phyloP scores from a whole-genome alignment of 2,797 vertebrate genomes.

The Helicolenus hilgendorfi region DNA sequence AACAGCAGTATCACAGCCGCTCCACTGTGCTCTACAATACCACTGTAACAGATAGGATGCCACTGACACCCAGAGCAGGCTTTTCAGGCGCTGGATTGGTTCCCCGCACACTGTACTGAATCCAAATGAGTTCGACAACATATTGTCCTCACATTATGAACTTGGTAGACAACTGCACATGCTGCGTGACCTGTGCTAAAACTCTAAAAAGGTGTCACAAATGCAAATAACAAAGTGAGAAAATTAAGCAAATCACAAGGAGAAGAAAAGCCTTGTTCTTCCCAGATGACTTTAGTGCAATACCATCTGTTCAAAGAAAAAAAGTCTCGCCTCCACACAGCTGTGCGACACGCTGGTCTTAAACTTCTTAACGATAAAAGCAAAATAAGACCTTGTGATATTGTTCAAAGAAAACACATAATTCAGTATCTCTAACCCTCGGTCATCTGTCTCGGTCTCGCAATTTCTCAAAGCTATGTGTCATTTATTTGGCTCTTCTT shows the following conservation, averaged over 20 bases:
- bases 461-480: conserved; percentile 45
- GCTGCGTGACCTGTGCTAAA: background rate
- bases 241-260: conserved; percentile 60
- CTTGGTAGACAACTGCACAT: conserved; percentile 1
- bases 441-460: conserved; percentile 58
- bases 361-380: conserved; percentile 52
- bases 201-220: conserved; percentile 12
- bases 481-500: conserved; percentile 68
- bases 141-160: conserved; percentile 17
- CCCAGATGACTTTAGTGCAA: conserved; percentile 50
- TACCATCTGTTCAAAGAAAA: conserved; percentile 72
- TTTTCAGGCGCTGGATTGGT: conserved; percentile 44
- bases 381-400: conserved; percentile 46
- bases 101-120: conserved; percentile 36
- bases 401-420: conserved; percentile 58
- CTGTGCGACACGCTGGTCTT: conserved; percentile 62
- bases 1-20: conserved; percentile 81
- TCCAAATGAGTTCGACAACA: conserved; percentile 57
- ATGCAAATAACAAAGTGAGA: conserved; percentile 31
- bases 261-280: conserved; percentile 34
- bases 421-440: conserved; percentile 40
- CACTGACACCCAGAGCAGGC: conserved; percentile 58
- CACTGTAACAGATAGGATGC: conserved; percentile 80
- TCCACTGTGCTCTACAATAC: conserved; percentile 79
- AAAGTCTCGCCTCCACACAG: conserved; percentile 49